Conservation (phyloP, 2,113 vertebrate genomes). For the Heterocephalus glaber region DNA sequence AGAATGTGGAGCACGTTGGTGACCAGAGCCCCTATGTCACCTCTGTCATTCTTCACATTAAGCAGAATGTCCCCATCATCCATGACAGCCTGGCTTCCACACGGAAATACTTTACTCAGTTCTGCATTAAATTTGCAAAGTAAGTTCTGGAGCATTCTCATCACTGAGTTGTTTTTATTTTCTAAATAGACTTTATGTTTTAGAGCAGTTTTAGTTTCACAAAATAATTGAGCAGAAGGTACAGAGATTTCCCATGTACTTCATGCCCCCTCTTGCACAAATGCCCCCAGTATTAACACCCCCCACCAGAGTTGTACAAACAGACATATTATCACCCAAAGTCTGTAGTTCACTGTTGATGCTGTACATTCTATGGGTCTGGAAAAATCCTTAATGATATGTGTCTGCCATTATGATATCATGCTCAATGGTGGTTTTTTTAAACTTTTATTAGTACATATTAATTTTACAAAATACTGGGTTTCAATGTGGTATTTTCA, state of each 20-base stretch:
- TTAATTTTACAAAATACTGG: background rate
- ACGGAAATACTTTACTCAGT: conserved; percentile 99
- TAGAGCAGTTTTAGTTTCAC: background rate
- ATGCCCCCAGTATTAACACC: background rate
- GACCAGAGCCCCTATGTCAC: conserved; percentile 99
- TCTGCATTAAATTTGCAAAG: conserved; percentile 99
- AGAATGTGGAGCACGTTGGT: conserved; percentile 98
- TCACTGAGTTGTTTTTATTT: background rate
- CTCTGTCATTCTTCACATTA: conserved; percentile 98
- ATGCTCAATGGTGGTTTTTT: background rate
- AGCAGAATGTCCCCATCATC: conserved; percentile 98
- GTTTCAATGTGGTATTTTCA: background rate
- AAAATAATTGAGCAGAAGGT: background rate
- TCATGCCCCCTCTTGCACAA: background rate
- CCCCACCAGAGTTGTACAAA: background rate
- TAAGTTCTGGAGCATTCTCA: conserved; percentile 78
- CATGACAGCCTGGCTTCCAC: conserved; percentile 98
- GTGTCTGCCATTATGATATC: background rate
- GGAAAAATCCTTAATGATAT: background rate
- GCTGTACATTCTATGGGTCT: background rate
- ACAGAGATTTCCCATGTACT: background rate
- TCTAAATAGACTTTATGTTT: background rate
- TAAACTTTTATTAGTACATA: background rate
- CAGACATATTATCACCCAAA: background rate
- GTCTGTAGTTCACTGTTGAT: background rate